Evolutionary conservation across 2,113 vertebrate genomes (phyloP).

Genomic region (Sitta europaea): DNA sequence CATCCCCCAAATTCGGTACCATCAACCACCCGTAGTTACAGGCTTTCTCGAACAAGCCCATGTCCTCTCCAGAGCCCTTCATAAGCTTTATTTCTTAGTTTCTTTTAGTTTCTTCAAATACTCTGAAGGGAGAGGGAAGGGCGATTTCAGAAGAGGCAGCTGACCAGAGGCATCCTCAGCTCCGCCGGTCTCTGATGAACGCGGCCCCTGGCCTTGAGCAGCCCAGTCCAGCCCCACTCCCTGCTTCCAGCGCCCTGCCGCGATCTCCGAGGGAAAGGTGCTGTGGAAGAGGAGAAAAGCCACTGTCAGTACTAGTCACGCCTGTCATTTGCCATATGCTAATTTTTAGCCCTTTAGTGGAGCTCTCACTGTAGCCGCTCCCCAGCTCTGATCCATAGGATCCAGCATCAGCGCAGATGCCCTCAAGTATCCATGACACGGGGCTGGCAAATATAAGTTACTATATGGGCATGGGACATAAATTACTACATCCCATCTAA

Average conservation of each 20-base stretch:
- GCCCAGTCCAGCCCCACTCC: rapidly evolving
- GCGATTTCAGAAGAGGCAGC: background rate
- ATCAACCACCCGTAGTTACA: rapidly evolving
- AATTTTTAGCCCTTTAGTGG: background rate
- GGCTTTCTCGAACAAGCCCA: background rate
- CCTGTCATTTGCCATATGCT: background rate
- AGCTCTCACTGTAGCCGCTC: background rate
- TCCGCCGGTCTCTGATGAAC: rapidly evolving
- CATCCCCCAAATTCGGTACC: background rate
- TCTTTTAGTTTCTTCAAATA: background rate
- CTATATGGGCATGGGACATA: rapidly evolving
- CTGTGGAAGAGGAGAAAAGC: background rate
- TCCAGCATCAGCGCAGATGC: background rate
- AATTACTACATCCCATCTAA: background rate
- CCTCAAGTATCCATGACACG: background rate
- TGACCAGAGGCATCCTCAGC: background rate
- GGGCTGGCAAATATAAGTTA: background rate
- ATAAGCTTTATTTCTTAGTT: background rate
- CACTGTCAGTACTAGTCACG: background rate
- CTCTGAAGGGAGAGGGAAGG: no score
- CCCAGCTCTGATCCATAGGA: background rate
- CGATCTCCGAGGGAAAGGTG: background rate
- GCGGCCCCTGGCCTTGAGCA: rapidly evolving
- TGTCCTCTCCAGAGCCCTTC: background rate
- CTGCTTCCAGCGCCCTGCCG: rapidly evolving